phyloP scores from a whole-genome alignment of 2,888 invertebrate species.

The Caenorhabditis macrosperma region DNA sequence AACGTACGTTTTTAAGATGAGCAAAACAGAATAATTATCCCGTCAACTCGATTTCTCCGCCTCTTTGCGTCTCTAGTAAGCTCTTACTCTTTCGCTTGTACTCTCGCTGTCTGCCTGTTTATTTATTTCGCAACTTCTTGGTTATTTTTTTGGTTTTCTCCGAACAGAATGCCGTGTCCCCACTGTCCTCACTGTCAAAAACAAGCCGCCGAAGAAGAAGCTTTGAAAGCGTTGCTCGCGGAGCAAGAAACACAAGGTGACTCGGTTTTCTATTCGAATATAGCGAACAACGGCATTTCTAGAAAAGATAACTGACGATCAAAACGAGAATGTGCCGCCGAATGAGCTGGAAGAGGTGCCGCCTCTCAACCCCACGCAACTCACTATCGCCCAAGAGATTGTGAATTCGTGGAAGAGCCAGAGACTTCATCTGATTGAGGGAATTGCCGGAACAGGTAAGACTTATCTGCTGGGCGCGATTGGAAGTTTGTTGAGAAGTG shows the following conservation, averaged over 20 bases:
- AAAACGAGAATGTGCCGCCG: too few relatives aligned
- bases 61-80: too few relatives aligned
- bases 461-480: conserved; percentile 8
- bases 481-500: background rate
- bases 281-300: too few relatives aligned
- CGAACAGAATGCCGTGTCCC: conserved; percentile 5
- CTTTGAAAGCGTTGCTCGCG: background rate
- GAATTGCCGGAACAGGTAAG: conserved; percentile 13
- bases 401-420: background rate
- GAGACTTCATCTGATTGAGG: conserved; percentile 17
- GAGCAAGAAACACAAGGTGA: background rate
- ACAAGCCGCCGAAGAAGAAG: background rate
- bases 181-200: conserved; percentile 15
- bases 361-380: background rate
- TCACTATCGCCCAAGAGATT: background rate
- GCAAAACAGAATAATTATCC: too few relatives aligned
- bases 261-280: too few relatives aligned
- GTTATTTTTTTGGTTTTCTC: background rate
- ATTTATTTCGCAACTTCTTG: background rate
- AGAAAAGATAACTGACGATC: too few relatives aligned
- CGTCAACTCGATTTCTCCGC: too few relatives aligned
- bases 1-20: too few relatives aligned
- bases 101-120: background rate
- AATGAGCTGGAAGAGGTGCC: conserved; percentile 3
- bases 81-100: background rate